phyloP scores from a whole-genome alignment of 2,797 vertebrate species.

The Danio albolineatus region DNA sequence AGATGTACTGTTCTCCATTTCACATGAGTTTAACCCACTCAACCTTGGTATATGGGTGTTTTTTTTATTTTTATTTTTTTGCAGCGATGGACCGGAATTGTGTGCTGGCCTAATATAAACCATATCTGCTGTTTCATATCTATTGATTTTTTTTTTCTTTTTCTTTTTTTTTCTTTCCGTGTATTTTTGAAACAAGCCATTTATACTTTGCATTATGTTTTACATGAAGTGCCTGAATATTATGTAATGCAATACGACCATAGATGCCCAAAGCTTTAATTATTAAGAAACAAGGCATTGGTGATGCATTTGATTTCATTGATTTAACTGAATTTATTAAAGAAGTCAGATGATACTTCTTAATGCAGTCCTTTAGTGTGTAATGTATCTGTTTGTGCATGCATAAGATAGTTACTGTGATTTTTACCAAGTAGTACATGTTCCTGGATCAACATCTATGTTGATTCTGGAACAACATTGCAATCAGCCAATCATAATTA shows the following conservation, averaged over 20 bases:
- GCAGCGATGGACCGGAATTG: not conserved
- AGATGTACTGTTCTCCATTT: not conserved
- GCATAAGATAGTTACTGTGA: not conserved
- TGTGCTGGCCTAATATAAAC: not conserved
- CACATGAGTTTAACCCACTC: conserved; percentile 3
- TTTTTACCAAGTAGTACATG: too few relatives aligned
- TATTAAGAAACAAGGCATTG: conserved; percentile 18
- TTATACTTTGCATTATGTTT: conserved; percentile 12
- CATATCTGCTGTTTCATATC: not conserved
- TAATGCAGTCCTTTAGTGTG: not conserved
- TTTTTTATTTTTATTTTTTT: not conserved
- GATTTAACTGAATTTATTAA: conserved; percentile 3
- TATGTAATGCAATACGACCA: conserved; percentile 2
- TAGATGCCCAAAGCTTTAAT: not conserved
- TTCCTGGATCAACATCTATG: too few relatives aligned
- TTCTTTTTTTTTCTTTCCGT: too few relatives aligned
- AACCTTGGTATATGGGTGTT: not conserved
- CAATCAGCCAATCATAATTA: not conserved
- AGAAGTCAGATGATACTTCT: not conserved
- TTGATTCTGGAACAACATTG: not conserved
- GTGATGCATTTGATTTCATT: conserved; percentile 1
- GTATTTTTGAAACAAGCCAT: conserved; percentile 6
- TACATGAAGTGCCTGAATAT: not conserved
- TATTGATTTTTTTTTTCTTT: conserved; percentile 29
- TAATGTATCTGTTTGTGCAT: not conserved